A percentile compares a stretch with the other conserved stretches of the same genome.
Conservation (phyloP, 2,888 invertebrate species). For the Orthosia incerta region DNA sequence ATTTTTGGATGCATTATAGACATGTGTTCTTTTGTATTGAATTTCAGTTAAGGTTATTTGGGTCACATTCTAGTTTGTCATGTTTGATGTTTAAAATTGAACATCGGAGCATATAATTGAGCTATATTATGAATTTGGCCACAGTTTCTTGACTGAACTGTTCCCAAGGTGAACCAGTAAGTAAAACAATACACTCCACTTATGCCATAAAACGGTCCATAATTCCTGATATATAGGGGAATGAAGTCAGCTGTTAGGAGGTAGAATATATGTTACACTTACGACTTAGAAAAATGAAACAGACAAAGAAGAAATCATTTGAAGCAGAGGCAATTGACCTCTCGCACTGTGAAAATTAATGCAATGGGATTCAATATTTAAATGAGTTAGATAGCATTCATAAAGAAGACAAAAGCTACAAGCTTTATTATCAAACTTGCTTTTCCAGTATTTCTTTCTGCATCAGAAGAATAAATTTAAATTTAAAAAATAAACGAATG, state of each 20-base stretch:
- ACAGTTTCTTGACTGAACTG: constrained; percentile 18
- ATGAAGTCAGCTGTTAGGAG: constrained; percentile 50
- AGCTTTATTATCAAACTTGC: constrained; percentile 15
- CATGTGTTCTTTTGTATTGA: constrained; percentile 32
- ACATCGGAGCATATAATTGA: constrained; percentile 21
- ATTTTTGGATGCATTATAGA: constrained; percentile 22
- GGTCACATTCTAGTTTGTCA: constrained; percentile 25
- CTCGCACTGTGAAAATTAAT: background rate
- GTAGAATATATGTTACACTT: constrained; percentile 5
- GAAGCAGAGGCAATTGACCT: background rate
- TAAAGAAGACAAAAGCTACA: background rate
- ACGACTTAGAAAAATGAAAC: background rate
- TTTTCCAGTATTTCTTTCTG: constrained; percentile 17
- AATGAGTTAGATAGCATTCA: background rate
- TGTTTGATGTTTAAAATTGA: constrained; percentile 9
- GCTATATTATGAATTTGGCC: constrained; percentile 22
- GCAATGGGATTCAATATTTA: background rate
- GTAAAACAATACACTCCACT: constrained; percentile 53
- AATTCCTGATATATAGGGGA: constrained; percentile 36
- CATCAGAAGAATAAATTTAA: constrained; percentile 12
- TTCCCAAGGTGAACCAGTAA: constrained; percentile 61
- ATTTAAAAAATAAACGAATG: constrained; percentile 18
- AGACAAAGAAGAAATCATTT: background rate
- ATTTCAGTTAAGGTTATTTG: constrained; percentile 21
- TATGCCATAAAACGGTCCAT: constrained; percentile 52